Percentiles rank a stretch among this genome's conserved stretches.
Evolutionary conservation across 1,140 invertebrate species (phyloP).

Genomic region (Himalopsyche phryganea): DNA sequence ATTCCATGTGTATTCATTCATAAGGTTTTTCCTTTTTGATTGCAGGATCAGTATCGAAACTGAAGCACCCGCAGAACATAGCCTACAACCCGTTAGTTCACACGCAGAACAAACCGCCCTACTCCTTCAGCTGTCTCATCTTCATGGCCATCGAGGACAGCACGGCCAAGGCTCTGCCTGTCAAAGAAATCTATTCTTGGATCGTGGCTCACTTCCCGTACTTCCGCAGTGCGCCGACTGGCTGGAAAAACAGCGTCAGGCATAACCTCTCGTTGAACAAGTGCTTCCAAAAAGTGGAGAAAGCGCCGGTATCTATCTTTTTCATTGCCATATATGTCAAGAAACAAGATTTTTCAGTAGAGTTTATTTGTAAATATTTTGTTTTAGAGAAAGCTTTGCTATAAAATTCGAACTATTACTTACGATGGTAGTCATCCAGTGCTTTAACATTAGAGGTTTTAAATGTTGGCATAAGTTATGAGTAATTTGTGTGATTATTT

Average conservation of each 20-base stretch:
- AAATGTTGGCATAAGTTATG: no score
- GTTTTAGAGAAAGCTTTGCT: no score
- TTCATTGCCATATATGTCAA: conserved; percentile 37
- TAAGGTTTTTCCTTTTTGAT: not conserved
- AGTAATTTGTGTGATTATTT: no score
- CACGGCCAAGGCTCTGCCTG: conserved; percentile 80
- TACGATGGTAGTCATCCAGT: no score
- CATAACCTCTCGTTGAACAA: conserved; percentile 96
- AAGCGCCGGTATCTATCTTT: conserved; percentile 78
- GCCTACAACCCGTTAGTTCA: conserved; percentile 76
- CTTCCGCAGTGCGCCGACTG: conserved; percentile 92
- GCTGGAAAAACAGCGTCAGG: conserved; percentile 96
- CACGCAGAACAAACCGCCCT: conserved; percentile 86
- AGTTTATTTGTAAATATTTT: not conserved
- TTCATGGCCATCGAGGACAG: conserved; percentile 97
- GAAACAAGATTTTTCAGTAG: no score
- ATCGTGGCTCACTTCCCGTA: conserved; percentile 95
- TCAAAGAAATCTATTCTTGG: conserved; percentile 98
- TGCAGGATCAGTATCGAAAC: conserved; percentile 40
- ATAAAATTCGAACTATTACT: no score
- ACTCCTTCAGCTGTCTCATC: conserved; percentile 92
- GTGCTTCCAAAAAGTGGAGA: conserved; percentile 95
- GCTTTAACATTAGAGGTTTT: no score
- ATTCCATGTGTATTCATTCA: no score
- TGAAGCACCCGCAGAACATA: conserved; percentile 70